Evolutionary conservation across 2,113 vertebrate genomes (phyloP).

Genomic region (Camarhynchus parvulus): DNA sequence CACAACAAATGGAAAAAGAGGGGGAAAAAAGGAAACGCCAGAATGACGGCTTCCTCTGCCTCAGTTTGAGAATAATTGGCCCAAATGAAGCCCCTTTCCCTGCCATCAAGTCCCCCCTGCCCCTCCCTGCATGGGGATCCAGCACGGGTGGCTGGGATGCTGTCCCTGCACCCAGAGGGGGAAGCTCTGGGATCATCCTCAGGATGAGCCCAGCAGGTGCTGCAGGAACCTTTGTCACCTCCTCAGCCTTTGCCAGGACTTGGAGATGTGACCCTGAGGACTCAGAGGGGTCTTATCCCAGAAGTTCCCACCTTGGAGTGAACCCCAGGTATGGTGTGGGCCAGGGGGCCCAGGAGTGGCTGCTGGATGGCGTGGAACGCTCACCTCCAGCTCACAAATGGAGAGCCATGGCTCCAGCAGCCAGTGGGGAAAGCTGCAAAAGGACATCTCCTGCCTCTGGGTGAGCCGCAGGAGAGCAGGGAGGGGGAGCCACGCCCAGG

Average conservation of each 20-base stretch:
- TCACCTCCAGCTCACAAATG: background rate
- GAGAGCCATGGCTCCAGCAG: background rate
- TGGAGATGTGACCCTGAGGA: background rate
- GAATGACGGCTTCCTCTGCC: constrained; percentile 43
- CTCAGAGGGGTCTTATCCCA: background rate
- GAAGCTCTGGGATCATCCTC: background rate
- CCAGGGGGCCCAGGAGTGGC: background rate
- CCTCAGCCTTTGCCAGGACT: background rate
- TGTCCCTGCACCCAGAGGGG: background rate
- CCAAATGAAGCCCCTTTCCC: constrained; percentile 69
- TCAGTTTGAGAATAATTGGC: constrained; percentile 78
- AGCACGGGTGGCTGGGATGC: background rate
- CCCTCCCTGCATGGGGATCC: background rate
- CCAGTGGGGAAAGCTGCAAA: background rate
- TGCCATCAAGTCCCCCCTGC: background rate
- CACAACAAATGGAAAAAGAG: constrained; percentile 57
- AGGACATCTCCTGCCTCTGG: background rate
- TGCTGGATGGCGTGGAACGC: background rate
- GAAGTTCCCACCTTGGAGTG: background rate
- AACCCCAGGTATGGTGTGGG: background rate
- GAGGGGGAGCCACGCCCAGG: background rate
- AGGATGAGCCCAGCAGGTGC: background rate
- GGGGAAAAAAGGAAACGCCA: background rate
- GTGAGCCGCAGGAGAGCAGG: background rate
- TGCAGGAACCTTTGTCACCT: background rate